Evolutionary conservation across 2,888 invertebrate species (phyloP).

Genomic region (Chydorus sphaericus): DNA sequence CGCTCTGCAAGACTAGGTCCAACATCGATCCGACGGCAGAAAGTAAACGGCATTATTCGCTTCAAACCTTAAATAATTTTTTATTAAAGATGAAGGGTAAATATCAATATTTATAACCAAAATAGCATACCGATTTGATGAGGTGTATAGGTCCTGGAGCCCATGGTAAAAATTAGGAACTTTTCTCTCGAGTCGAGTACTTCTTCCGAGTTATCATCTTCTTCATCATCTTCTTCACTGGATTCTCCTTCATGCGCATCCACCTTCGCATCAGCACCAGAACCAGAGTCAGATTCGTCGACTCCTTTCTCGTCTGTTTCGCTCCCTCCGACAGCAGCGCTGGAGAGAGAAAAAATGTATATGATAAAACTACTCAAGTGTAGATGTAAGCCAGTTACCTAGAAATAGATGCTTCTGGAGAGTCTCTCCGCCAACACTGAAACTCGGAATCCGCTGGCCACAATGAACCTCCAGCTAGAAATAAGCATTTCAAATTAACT

Average conservation of each 20-base stretch:
- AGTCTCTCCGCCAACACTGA: conserved; percentile 11
- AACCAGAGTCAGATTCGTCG: conserved; percentile 14
- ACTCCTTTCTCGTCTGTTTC: conserved; percentile 12
- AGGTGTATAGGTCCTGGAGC: conserved; percentile 66
- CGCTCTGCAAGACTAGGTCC: conserved; percentile 52
- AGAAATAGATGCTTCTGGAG: neutral
- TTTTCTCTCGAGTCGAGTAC: conserved; percentile 33
- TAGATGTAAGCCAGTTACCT: neutral
- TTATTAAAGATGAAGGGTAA: neutral
- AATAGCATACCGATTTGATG: conserved; percentile 53
- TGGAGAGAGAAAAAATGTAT: neutral
- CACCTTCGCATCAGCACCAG: neutral
- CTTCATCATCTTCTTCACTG: neutral
- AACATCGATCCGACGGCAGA: conserved; percentile 49
- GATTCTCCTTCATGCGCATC: neutral
- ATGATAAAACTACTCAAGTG: neutral
- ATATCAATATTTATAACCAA: too few species aligned
- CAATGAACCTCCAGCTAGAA: neutral
- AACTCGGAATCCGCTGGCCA: conserved; percentile 11
- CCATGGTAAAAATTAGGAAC: conserved; percentile 67
- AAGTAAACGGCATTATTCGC: conserved; percentile 49
- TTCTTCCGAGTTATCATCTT: conserved; percentile 20
- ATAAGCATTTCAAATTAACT: neutral
- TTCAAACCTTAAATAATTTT: conserved; percentile 40
- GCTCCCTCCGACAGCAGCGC: neutral